Evolutionary conservation across 2,113 vertebrate genomes (phyloP), one percentile per base, ranked within the genome.

Genomic region (Microcebus jonahi): DNA sequence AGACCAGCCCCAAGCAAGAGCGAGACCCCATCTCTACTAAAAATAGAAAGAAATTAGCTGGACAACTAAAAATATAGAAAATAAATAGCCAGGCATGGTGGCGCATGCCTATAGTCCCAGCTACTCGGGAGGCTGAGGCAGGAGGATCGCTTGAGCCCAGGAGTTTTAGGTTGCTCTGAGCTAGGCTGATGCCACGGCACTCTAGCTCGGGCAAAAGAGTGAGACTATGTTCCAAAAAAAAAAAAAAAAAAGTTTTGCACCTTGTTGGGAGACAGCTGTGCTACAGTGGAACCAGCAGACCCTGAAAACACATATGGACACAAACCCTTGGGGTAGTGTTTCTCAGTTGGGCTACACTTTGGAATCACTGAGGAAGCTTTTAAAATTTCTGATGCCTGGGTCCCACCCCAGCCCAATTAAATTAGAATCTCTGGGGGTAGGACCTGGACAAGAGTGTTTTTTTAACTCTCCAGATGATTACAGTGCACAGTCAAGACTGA

Each of bases 311-410:
- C 27, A 21, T 7, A 9, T 2, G 9, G n/a, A 81, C 31, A 45
- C 63, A 90, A 11, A 73, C 17, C 34, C 53, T 65, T 29, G 14
- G n/a, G 81, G 81, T 45, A 25, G 20, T 73, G 50, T 34, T 63
- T 97, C 79, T 89, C 63, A 57, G 11, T 2, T 13, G 15, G 20
- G 27, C 61, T 90, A 57, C 77, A 36, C 55, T 82, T 71, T 63
- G 65, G 53, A 85, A 80, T 81, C 85, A 88, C 68, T 90, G 63
- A 34, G 45, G 81, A 18, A 79, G 48, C 61, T 88, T 92, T 96
- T 59, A 53, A 70, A 96, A 87, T 80, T 89, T 48, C 82, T 8
- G 5, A 7, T 25, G 45, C 65, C 57, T 23, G 83, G 36, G 53
- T 27, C 59, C 36, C 80, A 93, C 17, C 36, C 63, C 31, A 93